Evolutionary conservation across 2,797 vertebrate genomes (phyloP), one percentile per base, ranked within the genome.

Genomic region (Nannoperca obscura): DNA sequence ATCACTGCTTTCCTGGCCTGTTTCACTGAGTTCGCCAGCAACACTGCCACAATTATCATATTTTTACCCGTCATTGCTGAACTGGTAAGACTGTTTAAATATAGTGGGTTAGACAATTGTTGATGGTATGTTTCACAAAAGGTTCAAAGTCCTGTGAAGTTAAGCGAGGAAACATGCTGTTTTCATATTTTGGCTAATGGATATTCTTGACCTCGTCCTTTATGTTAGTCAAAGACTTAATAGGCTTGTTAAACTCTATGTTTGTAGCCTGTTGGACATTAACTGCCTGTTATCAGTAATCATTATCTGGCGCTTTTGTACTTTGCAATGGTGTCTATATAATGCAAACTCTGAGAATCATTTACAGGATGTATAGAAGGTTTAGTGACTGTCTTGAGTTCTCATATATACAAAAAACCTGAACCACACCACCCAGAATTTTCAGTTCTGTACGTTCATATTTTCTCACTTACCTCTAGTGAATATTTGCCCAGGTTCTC

Each of bases 21-120:
- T 79, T 98, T 99, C 93, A 99, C 98, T 0, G 98, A 99, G 93
- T 98, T 99, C 10, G 97, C 98, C 90, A 99, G 98, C 94, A 99
- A 99, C 94, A 98, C 97, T 0, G 98, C 98, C 90, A 99, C 98
- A 0, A 97, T 97, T 67, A 97, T 99, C 88, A 99, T 99, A 92
- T 99, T 99, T 64, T 90, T 99, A 65, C 98, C 98, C 0, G 93
- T 99, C 78, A 92, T 99, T 74, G 96, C 97, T 24, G 97, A 99
- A 89, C 94, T 99, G 97, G 98, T 99, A 92, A 92, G 91, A 57
- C 9, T 63, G 20, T 19, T 11, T 11, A 30, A 13, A 17, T 24
- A 9, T 20, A 36, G 1, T 2, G 24, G 11, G 42, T 30, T 5
- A 22, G 34, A 57, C 22, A 27, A 0, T 32, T 20, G 36, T 38